These are phyloP conservation scores for Neolamprologus cancellatus DNA, from an alignment of 2,113 vertebrate species.

Conservation along the genomic window DNA sequence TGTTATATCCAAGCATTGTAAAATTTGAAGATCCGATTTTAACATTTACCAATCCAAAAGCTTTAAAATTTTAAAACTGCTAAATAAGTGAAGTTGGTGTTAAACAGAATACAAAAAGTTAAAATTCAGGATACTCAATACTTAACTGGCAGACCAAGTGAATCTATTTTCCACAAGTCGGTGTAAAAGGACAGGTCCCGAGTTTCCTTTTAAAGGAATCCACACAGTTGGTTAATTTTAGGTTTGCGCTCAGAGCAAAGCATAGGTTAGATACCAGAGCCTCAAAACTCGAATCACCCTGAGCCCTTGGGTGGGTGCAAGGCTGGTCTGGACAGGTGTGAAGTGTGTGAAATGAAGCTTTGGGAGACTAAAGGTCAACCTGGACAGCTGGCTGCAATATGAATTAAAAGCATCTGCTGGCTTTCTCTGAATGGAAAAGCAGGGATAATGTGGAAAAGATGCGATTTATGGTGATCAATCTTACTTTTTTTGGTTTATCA, in stretches of 20 bases:
- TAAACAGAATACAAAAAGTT: neutral
- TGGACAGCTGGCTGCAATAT: neutral
- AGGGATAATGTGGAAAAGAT: neutral
- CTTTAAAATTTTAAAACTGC: fast-evolving
- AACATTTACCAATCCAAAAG: neutral
- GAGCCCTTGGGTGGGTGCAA: neutral
- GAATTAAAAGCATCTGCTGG: neutral
- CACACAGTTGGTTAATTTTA: neutral
- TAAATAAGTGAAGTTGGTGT: neutral
- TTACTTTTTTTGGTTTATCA: neutral
- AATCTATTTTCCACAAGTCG: neutral
- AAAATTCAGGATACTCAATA: neutral
- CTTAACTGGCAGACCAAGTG: neutral
- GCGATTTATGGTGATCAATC: neutral
- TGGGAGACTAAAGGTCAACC: neutral
- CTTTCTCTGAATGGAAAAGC: neutral
- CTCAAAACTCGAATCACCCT: neutral
- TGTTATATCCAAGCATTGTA: neutral
- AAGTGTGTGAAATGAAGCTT: neutral
- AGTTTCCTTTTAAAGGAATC: neutral
- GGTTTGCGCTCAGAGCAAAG: neutral
- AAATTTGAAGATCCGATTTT: fast-evolving
- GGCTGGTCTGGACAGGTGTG: neutral
- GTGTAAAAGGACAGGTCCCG: neutral
- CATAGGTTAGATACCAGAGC: neutral